Evolutionary conservation across 2,113 vertebrate species (phyloP).

Genomic region (Prunella himalayana): DNA sequence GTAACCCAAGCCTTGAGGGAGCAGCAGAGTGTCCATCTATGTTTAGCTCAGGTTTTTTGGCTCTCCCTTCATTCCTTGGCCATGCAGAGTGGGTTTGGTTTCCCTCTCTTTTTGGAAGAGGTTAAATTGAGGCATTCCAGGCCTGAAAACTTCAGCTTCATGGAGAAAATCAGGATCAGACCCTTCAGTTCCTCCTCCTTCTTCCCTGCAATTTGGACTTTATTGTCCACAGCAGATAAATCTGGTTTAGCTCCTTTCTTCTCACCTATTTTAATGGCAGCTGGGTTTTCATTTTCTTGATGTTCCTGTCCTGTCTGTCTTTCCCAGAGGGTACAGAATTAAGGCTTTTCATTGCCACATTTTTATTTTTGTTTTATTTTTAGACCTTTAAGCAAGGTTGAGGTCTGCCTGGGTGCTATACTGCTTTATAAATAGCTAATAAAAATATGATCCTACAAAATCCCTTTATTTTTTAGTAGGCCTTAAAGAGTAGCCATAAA

Average conservation of each 20-base stretch:
- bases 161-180: not conserved
- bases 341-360: not conserved
- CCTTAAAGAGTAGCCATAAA: not conserved
- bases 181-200: not conserved
- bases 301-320: not conserved
- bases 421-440: not conserved
- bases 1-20: not conserved
- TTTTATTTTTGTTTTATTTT: not conserved
- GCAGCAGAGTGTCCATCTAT: not conserved
- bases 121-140: not conserved
- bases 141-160: not conserved
- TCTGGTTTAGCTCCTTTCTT: not conserved
- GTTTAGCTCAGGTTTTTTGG: slow-evolving; percentile 32
- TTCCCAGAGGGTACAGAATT: not conserved
- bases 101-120: not conserved
- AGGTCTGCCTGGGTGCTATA: not conserved
- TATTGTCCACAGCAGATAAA: not conserved
- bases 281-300: not conserved
- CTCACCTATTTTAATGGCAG: not conserved
- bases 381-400: not conserved
- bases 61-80: not conserved
- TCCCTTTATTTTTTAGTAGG: not conserved
- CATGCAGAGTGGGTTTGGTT: not conserved
- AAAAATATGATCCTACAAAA: not conserved
- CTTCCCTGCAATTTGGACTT: not conserved